Conservation (phyloP, 1,140 invertebrate genomes). For the Helicoverpa zea region DNA sequence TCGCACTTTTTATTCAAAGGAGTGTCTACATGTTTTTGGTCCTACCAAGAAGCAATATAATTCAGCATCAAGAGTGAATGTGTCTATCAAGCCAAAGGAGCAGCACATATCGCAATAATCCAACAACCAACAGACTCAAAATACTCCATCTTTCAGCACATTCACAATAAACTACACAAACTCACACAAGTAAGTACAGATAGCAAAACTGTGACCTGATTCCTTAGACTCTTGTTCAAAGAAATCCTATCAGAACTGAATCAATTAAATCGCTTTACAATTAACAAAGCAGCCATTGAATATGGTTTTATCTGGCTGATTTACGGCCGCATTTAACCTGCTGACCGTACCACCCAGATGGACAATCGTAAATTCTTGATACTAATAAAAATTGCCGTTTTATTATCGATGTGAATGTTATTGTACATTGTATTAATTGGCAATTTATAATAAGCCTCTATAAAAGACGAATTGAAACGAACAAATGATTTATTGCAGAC, state of each 20-base stretch:
- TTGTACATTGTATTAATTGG: constrained; percentile 5
- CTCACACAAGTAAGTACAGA: neutral
- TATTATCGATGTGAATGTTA: neutral
- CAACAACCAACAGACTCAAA: neutral
- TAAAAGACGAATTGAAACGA: too few relatives aligned
- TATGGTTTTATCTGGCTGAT: constrained; percentile 24
- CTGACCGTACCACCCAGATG: constrained; percentile 18
- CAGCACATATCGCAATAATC: neutral
- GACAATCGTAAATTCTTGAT: constrained; percentile 1
- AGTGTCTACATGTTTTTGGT: too few relatives aligned
- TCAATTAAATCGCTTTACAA: constrained; percentile 37
- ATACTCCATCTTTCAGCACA: neutral
- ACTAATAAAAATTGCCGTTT: constrained; percentile 23
- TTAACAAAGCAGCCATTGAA: constrained; percentile 28
- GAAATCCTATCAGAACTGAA: constrained; percentile 1
- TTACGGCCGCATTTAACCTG: constrained; percentile 1
- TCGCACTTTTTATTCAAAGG: too few relatives aligned
- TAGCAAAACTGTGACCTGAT: constrained; percentile 9
- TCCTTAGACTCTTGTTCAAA: neutral
- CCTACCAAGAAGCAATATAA: too few relatives aligned
- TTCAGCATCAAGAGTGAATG: neutral
- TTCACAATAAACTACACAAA: neutral
- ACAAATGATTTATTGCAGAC: neutral
- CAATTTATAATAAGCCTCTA: neutral
- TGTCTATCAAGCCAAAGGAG: neutral